Base-by-base conservation (phyloP, 1,140 invertebrate genomes). In the Akabosia matsudoensis region DNA sequence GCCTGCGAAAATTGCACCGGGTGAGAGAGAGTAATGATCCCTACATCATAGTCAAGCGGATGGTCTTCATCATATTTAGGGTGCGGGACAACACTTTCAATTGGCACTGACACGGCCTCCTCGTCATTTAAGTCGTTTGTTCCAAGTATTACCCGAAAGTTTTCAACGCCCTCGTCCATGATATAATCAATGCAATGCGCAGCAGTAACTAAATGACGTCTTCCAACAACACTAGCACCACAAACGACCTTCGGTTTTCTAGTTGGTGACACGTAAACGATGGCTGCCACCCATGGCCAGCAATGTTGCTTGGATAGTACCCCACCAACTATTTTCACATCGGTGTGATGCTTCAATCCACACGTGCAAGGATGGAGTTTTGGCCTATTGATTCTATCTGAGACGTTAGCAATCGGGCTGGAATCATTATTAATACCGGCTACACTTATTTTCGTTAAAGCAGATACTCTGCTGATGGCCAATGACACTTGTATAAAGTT, bases 81-180 rank as follows among this genome's bases (percentile, higher is more conserved):
- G 30, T 72, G 70, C 3, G 37, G 3, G n/a, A 24, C 26, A 22
- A 72, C 37, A 3, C 13, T 10, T 14, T 34, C 13, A 7, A 72
- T 45, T 3, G 13, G 13, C 10, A 51, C 3, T 26, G n/a, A 18
- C 13, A 72, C 3, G 16, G 31, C 33, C 34, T 72, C 70, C 70
- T 45, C 24, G 7, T 72, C 70, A 18, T 45, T 72, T 3, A 72
- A 26, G 70, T 72, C 70, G 24, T 72, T 72, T 72, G 70, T 72
- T 1, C 70, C 70, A 3, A 72, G 26, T 7, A 72, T 14, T 4
- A 45, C 70, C 30, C 37, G 7, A 22, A 72, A 72, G 18, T 72
- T 72, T 2, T 33, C 70, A 2, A 72, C 1, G 2, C 70, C 70
- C 10, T 37, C 18, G 14, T 34, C 4, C 14, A 22, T 10, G 2